Base-by-base conservation (phyloP, 1,140 invertebrate species). In the Drosophila bifasciata region DNA sequence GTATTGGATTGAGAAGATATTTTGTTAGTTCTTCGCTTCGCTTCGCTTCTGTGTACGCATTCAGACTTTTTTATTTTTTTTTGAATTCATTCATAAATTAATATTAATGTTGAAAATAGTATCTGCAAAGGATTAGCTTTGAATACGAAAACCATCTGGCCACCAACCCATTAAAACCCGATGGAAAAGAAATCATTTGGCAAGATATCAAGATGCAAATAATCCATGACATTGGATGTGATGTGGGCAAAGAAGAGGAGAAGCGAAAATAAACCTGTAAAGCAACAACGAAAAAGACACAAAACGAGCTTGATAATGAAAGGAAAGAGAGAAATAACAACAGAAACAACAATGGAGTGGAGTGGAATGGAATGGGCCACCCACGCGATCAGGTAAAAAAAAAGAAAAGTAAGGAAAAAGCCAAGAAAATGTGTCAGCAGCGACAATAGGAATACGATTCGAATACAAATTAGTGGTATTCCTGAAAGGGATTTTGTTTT, bases 261-360 rank as follows among this genome's bases (percentile, higher is more conserved):
- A 41, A 68, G 17, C 25, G 11, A 19, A 60, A 61, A 55, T n/a
- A 49, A 46, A 67, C 52, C 53, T 74, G 61, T 45, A 52, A 45
- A 75, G 67, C 53, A 53, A 48, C 21, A 53, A 40, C 25, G 51
- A 61, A 58, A 51, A 69, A 40, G 39, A 57, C 53, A 48, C 32
- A 55, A 67, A 86, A 77, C 81, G n/a, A n/a, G 81, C 77, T 74
- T 86, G 81, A 86, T 81, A 74, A 66, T 76, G 48, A 76, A 80
- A 66, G 36, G 43, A 68, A 63, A 76, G 76, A 66, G 76, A 66
- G 36, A 45, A 68, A 67, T 28, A 51, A 32, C 40, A 58, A 62
- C 58, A 66, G 25, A 11, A 36, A 53, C 28, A 59, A 58, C n/a
- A 58, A 58, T 36, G 9, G 50, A 76, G 66, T 66, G 68, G n/a